Base-by-base conservation (phyloP, 2,888 invertebrate species). In the Acanthosepion pharaonis region DNA sequence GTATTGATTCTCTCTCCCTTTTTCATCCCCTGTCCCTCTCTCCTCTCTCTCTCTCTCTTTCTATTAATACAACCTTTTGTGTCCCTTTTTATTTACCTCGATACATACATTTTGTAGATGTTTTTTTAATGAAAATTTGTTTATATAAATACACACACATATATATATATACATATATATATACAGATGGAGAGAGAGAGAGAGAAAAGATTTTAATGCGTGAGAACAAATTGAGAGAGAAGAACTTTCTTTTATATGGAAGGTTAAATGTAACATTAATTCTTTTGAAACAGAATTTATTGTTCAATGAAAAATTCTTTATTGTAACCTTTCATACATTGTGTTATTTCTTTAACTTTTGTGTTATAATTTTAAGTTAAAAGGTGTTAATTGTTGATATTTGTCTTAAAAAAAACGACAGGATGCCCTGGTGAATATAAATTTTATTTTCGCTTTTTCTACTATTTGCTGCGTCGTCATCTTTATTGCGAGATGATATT, bases 311-410 rank as follows among this genome's bases (percentile, higher is more conserved):
- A 78, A 78, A 4, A 18, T 9, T 78, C 78, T 78, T 78, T n/a
- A 78, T 78, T 78, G 78, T 78, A 78, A 78, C 78, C 78, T 78
- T 78, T 78, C n/a, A 78, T 78, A 33, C n/a, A 78, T 78, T 78
- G 9, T n/a, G n/a, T 11, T 11, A 78, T n/a, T 78, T 78, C 33
- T 78, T 78, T n/a, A 33, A n/a, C 11, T 78, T 33, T n/a, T 9
- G 23, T 5, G 15, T 78, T 78, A 18, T 78, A 78, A 78, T 15
- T 11, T n/a, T 78, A 78, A n/a, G 78, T 78, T 78, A 78, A 78
- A 78, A 78, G 78, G 78, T 78, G 78, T 78, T 78, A 78, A 78
- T 78, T 78, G 78, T 78, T 78, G 78, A 78, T 78, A 78, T 78
- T 78, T 78, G 78, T 78, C 33, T 78, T 33, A 33, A 11, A 18